phyloP scores from a whole-genome alignment of 2,888 invertebrate genomes.

The Troides oblongomaculatus region DNA sequence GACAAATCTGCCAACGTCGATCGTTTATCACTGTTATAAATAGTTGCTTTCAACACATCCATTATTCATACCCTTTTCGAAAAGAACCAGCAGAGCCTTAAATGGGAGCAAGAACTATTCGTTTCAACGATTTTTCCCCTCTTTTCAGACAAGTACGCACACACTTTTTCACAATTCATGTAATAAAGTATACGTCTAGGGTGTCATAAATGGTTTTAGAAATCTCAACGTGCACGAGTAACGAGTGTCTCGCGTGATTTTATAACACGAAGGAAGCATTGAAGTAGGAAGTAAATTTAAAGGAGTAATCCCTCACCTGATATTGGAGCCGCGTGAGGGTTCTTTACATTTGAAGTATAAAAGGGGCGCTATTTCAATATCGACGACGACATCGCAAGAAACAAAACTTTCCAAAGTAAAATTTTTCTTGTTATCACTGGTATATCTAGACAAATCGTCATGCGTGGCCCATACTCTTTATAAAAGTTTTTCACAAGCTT shows the following conservation, averaged over 20 bases:
- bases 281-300: conserved; percentile 6
- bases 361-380: conserved; percentile 31
- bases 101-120: conserved; percentile 8
- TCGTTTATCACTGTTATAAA: conserved; percentile 45
- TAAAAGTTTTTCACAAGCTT: no score
- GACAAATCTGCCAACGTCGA: conserved; percentile 24
- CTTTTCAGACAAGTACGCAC: conserved; percentile 6
- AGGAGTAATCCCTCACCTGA: conserved; percentile 8
- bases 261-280: conserved; percentile 2
- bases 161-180: conserved; percentile 5
- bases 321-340: conserved; percentile 3
- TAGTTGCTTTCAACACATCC: conserved; percentile 37
- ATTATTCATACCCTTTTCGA: conserved; percentile 42
- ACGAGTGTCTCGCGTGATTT: background rate
- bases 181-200: background rate
- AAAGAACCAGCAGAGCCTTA: conserved; percentile 15
- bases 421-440: no score
- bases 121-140: conserved; percentile 7
- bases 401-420: no score
- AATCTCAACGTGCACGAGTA: conserved; percentile 1
- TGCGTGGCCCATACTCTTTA: no score
- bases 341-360: conserved; percentile 5
- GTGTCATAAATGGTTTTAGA: conserved; percentile 1
- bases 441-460: no score
- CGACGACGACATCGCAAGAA: conserved; percentile 1